Evolutionary conservation across 1,140 invertebrate genomes (phyloP).

Genomic region (Paraescarpia echinospica): DNA sequence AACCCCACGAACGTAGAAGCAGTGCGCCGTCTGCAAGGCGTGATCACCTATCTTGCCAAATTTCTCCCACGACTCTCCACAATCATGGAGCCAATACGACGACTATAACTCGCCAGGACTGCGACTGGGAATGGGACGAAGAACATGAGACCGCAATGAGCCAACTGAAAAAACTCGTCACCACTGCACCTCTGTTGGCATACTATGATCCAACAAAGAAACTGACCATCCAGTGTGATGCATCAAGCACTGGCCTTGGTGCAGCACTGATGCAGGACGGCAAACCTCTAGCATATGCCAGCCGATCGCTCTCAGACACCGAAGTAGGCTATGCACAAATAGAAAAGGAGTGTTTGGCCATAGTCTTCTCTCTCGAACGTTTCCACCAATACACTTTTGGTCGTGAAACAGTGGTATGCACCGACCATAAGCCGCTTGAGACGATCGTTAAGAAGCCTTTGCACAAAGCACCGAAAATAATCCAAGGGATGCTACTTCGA

Average conservation of each 20-base stretch:
- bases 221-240: constrained; percentile 39
- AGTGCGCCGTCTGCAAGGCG: constrained; percentile 36
- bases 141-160: constrained; percentile 30
- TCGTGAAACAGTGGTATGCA: constrained; percentile 32
- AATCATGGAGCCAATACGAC: constrained; percentile 17
- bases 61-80: constrained; percentile 31
- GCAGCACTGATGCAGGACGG: constrained; percentile 56
- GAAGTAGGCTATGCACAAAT: constrained; percentile 60
- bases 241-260: constrained; percentile 51
- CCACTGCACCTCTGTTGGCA: constrained; percentile 33
- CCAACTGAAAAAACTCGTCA: constrained; percentile 34
- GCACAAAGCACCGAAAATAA: constrained; percentile 47
- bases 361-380: constrained; percentile 56
- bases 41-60: constrained; percentile 37
- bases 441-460: constrained; percentile 56
- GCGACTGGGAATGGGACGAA: constrained; percentile 10
- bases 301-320: too few relatives aligned
- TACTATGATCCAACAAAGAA: constrained; percentile 38
- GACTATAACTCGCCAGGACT: constrained; percentile 12
- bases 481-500: constrained; percentile 57
- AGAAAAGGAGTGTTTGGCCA: constrained; percentile 60
- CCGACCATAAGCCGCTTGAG: constrained; percentile 53
- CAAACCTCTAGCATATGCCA: constrained; percentile 57
- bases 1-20: constrained; percentile 10
- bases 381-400: constrained; percentile 57